Conservation (phyloP, 1,140 invertebrate genomes). For the Steinernema feltiae region DNA sequence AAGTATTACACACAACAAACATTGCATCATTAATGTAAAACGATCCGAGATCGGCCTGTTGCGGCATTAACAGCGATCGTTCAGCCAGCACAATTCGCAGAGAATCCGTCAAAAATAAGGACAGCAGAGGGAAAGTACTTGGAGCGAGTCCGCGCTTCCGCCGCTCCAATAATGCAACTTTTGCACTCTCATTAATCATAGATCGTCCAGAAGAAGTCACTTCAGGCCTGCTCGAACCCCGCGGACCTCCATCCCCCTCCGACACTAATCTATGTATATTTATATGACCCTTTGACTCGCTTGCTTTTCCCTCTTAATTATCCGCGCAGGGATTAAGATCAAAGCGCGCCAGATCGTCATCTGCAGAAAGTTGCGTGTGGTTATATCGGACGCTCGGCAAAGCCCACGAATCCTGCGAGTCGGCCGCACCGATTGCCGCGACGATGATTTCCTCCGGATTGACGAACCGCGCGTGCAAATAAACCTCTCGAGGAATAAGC, state of each 20-base stretch:
- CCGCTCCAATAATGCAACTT: background rate
- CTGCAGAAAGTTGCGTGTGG: background rate
- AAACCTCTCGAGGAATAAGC: background rate
- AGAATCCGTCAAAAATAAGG: background rate
- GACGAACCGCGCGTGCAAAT: background rate
- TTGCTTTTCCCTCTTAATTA: background rate
- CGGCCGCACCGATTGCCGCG: background rate
- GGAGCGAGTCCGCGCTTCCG: background rate
- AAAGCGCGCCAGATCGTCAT: background rate
- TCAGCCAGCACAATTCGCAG: background rate
- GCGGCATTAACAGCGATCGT: background rate
- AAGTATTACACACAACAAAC: background rate
- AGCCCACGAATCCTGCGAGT: too few relatives aligned
- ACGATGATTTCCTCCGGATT: background rate
- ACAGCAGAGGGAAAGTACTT: background rate
- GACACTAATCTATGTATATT: constrained; percentile 12
- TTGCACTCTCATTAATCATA: constrained; percentile 12
- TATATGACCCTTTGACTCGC: constrained; percentile 11
- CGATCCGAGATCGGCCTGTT: background rate
- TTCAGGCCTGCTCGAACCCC: background rate
- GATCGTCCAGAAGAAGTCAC: background rate
- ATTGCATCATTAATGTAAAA: constrained; percentile 5
- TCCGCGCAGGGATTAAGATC: constrained; percentile 5
- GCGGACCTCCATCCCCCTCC: background rate
- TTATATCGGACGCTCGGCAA: too few relatives aligned